phyloP scores from a whole-genome alignment of 2,888 invertebrate genomes.

The Acrobasis repandana region DNA sequence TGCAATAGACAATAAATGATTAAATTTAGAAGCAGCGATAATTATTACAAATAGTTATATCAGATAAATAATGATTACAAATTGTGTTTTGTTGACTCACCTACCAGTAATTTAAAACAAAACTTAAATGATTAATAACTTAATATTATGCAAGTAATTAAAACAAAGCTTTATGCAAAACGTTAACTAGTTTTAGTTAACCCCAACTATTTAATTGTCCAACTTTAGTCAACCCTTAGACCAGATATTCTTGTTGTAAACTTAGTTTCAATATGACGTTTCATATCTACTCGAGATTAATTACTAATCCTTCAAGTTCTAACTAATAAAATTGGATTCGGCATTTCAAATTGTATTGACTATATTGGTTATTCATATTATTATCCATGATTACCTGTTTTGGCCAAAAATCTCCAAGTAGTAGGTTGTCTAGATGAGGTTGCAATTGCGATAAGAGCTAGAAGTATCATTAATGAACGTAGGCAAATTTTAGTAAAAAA shows the following conservation, averaged over 20 bases:
- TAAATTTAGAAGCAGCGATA: no score
- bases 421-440: no score
- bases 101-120: not conserved
- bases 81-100: no score
- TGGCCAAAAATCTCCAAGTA: no score
- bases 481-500: no score
- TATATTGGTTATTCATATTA: not conserved
- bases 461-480: no score
- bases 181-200: constrained; percentile 15
- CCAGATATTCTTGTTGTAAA: constrained; percentile 11
- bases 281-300: not conserved
- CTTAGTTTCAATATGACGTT: constrained; percentile 9
- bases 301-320: not conserved
- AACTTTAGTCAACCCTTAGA: constrained; percentile 13
- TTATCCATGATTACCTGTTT: not conserved
- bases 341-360: not conserved
- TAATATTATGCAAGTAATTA: constrained; percentile 7
- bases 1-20: no score
- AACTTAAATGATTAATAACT: not conserved
- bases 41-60: no score
- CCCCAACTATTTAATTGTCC: constrained; percentile 19
- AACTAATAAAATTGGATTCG: not conserved
- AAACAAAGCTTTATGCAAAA: constrained; percentile 19
- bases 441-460: no score
- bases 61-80: no score